Percentiles rank a stretch among this genome's conserved stretches.
phyloP scores from a whole-genome alignment of 2,888 invertebrate genomes.

The Lysandra bellargus region DNA sequence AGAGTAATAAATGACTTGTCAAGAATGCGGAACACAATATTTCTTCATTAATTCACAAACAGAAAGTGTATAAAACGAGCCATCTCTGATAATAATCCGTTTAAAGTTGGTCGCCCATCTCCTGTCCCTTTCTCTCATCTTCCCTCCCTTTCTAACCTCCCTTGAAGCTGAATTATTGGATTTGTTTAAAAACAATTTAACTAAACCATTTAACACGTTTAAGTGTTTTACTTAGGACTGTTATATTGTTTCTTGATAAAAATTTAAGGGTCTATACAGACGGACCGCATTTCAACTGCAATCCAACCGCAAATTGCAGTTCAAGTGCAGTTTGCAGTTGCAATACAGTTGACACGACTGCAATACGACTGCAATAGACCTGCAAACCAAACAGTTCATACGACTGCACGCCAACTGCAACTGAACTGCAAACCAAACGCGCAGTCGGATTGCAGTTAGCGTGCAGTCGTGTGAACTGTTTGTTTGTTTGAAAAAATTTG shows the following conservation, averaged over 20 bases:
- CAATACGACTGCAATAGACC: no score
- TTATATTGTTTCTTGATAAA: conserved; percentile 27
- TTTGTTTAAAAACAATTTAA: conserved; percentile 43
- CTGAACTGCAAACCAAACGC: no score
- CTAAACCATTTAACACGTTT: conserved; percentile 40
- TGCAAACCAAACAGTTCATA: no score
- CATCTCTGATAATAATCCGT: conserved; percentile 49
- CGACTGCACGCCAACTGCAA: no score
- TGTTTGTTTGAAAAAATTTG: no score
- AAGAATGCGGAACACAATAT: conserved; percentile 12
- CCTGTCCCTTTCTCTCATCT: background rate
- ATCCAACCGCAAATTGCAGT: no score
- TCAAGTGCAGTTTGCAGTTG: no score
- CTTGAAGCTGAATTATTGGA: conserved; percentile 43
- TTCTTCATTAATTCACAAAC: conserved; percentile 27
- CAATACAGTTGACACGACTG: no score
- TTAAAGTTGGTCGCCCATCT: conserved; percentile 47
- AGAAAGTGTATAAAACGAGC: conserved; percentile 30
- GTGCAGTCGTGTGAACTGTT: no score
- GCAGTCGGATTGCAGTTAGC: no score
- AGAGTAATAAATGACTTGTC: background rate
- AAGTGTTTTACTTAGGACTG: conserved; percentile 33
- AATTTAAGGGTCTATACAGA: background rate
- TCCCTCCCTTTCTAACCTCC: background rate
- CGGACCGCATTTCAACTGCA: no score